A percentile compares a stretch with the other conserved stretches of the same genome.
Conservation (phyloP, 2,888 invertebrate species). For the Caenorhabditis zanzibari region DNA sequence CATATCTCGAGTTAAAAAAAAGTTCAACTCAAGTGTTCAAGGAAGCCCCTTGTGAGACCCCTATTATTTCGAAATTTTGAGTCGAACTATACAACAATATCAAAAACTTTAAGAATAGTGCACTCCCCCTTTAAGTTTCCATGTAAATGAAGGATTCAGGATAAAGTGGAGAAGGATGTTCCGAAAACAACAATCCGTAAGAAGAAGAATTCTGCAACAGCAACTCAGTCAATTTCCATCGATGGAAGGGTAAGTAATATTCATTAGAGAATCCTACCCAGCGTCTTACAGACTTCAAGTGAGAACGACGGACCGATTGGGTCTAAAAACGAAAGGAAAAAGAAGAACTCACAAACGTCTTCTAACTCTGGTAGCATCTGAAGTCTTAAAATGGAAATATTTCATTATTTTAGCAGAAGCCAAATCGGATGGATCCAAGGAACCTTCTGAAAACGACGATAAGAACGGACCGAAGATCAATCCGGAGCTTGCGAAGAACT, state of each 20-base stretch:
- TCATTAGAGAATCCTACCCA: background rate
- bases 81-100: no score
- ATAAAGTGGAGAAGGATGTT: conserved; percentile 15
- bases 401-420: conserved; percentile 13
- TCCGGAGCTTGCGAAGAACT: conserved; percentile 12
- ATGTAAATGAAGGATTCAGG: no score
- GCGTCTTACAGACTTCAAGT: conserved; percentile 21
- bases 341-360: conserved; percentile 13
- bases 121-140: no score
- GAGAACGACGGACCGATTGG: conserved; percentile 19
- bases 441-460: conserved; percentile 9
- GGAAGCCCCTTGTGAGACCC: no score
- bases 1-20: no score
- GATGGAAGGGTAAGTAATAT: background rate
- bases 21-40: no score
- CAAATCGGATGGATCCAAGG: conserved; percentile 32
- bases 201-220: conserved; percentile 28
- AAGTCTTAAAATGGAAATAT: background rate
- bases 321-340: conserved; percentile 13
- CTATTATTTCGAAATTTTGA: no score
- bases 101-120: no score
- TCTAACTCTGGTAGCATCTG: background rate
- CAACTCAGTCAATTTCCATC: conserved; percentile 16
- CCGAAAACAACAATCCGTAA: conserved; percentile 27
- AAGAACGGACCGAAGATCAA: conserved; percentile 20